Conservation (phyloP, 2,888 invertebrate genomes). For the Euphydryas editha region DNA sequence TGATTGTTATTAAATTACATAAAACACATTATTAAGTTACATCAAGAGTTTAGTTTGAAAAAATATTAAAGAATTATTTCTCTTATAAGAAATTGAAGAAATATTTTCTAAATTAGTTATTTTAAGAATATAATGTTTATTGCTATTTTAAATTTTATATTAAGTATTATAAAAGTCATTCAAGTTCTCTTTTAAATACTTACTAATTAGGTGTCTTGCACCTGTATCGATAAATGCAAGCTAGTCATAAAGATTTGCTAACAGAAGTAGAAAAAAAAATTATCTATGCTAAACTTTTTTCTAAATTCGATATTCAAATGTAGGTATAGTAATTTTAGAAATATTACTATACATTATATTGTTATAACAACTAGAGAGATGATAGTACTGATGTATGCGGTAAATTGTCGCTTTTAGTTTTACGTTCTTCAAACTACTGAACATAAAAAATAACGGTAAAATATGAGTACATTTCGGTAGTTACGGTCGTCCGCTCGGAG, state of each 20-base stretch:
- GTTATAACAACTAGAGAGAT: neutral
- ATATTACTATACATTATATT: no score
- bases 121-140: neutral
- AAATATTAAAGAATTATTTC: conserved; percentile 27
- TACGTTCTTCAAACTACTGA: conserved; percentile 22
- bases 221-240: no score
- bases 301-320: no score
- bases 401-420: conserved; percentile 9
- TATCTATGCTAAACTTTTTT: no score
- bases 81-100: neutral
- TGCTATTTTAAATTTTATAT: no score
- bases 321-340: no score
- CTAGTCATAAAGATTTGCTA: no score
- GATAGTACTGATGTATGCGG: neutral
- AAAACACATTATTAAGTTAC: conserved; percentile 72
- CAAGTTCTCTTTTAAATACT: no score
- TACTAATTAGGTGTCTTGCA: no score
- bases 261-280: no score
- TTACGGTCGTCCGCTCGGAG: conserved; percentile 32
- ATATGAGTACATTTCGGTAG: conserved; percentile 32
- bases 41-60: conserved; percentile 61
- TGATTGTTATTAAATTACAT: conserved; percentile 68
- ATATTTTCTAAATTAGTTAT: neutral
- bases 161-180: no score
- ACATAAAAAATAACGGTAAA: conserved; percentile 28